These are phyloP conservation scores for Diarsia rubi DNA, from an alignment of 2,888 invertebrate species.

Conservation along the genomic window DNA sequence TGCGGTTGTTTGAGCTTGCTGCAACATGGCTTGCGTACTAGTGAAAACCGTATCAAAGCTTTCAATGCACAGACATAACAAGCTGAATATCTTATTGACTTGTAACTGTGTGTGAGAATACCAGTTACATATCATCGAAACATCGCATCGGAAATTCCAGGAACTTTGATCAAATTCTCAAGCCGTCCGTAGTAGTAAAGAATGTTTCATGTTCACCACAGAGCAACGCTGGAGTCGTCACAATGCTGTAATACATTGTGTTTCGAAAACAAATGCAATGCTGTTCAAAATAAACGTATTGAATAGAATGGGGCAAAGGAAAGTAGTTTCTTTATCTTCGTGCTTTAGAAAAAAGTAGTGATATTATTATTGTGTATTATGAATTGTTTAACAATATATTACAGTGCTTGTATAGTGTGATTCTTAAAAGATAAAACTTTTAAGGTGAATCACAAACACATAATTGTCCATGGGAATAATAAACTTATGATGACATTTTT, in stretches of 20 bases:
- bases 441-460: neutral
- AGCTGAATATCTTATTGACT: neutral
- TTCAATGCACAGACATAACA: neutral
- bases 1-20: too few relatives aligned
- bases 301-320: neutral
- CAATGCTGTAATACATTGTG: slow-evolving; percentile 28
- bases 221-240: slow-evolving; percentile 2
- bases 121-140: neutral
- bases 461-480: neutral
- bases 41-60: neutral
- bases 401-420: too few relatives aligned
- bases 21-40: too few relatives aligned
- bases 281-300: slow-evolving; percentile 1
- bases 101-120: too few relatives aligned
- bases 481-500: slow-evolving; percentile 43
- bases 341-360: neutral
- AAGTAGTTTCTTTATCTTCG: neutral
- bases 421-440: neutral
- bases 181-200: slow-evolving; percentile 18
- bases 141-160: neutral
- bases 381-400: neutral
- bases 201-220: slow-evolving; percentile 21
- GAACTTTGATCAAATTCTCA: slow-evolving; percentile 26
- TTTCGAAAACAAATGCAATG: neutral
- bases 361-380: neutral